Base-by-base conservation (phyloP, 2,888 invertebrate species). In the Myopa tessellatipennis region DNA sequence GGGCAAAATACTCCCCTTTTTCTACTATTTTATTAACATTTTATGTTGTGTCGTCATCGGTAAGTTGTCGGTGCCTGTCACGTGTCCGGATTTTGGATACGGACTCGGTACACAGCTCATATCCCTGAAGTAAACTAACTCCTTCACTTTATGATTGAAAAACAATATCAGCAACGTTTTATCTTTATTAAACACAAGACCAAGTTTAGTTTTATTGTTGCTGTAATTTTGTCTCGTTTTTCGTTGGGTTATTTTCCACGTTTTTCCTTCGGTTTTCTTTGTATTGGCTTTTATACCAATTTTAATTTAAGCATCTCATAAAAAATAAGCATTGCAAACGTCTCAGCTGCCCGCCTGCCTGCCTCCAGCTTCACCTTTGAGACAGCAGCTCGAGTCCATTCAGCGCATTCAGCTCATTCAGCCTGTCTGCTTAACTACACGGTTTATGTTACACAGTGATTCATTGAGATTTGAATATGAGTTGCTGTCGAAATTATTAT, bases 101-200 rank as follows among this genome's bases (percentile, higher is more conserved):
- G 45, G 10, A 45, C 3, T 45, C 45, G 10, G 45, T 8, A 4
- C 45, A 45, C 45, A 45, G 7, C 45, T 45, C 2, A 6, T 3
- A 10, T 34, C 12, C 34, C 65, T 16, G 16, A 3, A 18, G 26
- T 26, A 1, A 26, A 26, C 26, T 52, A 73, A 75, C 73, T 65
- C 60, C 68, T 69, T 26, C 58, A 7, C 26, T 74, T 34, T 3
- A 45, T 77, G 77, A 79, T 80, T 78, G 80, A 78, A 80, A 80
- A 79, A 79, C 79, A 78, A 79, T 80, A 79, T 80, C 80, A 61
- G 69, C 76, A 72, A 38, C 77, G 76, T 80, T 80, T 79, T 80
- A 80, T 80, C 80, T 80, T 79, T 80, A 80, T 80, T 78, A 79
- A 77, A 72, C 77, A 73, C 78, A 80, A 45, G 45, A 45, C 45